These are phyloP conservation scores for Isichthys henryi DNA, from an alignment of 2,113 vertebrate genomes.

Conservation along the genomic window DNA sequence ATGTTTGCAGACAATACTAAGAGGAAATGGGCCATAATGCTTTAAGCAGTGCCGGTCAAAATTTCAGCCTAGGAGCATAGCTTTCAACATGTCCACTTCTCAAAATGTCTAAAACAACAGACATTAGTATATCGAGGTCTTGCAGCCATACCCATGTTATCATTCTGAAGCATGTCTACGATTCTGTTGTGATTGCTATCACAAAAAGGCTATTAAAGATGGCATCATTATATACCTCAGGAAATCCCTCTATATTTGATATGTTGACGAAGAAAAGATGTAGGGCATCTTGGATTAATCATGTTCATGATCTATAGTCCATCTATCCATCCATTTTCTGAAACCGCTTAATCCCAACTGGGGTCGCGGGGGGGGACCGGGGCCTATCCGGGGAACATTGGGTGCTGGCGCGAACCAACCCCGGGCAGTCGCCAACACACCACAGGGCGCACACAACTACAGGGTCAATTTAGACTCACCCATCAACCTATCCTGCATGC, in stretches of 20 bases:
- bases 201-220: not conserved
- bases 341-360: no score
- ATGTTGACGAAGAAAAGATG: not conserved
- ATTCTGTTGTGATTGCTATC: not conserved
- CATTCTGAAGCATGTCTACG: not conserved
- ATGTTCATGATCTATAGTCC: not conserved
- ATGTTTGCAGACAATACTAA: not conserved
- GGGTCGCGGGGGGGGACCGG: no score
- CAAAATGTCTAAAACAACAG: not conserved
- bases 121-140: not conserved
- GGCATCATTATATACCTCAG: not conserved
- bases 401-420: no score
- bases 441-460: no score
- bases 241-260: not conserved
- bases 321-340: no score
- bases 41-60: not conserved
- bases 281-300: not conserved
- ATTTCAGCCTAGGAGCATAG: not conserved
- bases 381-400: no score
- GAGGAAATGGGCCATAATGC: not conserved
- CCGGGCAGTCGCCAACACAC: no score
- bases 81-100: not conserved
- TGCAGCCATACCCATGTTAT: not conserved
- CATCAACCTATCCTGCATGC: no score
- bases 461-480: no score